Evolutionary conservation across 2,888 invertebrate genomes (phyloP).

Genomic region (Ctenicera cuprea): DNA sequence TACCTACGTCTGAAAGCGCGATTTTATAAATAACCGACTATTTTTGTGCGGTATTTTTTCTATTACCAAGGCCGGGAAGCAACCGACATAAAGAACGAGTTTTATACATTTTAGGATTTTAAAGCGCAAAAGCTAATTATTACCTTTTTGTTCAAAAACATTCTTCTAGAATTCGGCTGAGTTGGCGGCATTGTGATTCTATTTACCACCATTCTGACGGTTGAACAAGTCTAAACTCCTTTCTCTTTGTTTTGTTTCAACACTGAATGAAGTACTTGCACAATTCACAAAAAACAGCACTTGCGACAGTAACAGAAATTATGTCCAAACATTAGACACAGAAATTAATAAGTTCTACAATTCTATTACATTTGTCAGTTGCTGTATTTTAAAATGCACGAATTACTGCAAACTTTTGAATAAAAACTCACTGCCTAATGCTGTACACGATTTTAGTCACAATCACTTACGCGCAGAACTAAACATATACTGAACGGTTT

Average conservation of each 20-base stretch:
- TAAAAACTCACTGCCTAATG: too few relatives aligned
- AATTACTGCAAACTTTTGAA: too few relatives aligned
- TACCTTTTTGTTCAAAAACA: slow-evolving; percentile 69
- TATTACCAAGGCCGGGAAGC: slow-evolving; percentile 37
- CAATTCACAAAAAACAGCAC: slow-evolving; percentile 29
- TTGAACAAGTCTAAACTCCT: slow-evolving; percentile 27
- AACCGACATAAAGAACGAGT: background rate
- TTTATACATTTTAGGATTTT: slow-evolving; percentile 1
- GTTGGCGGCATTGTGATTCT: slow-evolving; percentile 69
- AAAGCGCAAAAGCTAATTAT: slow-evolving; percentile 29
- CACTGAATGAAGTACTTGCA: slow-evolving; percentile 12
- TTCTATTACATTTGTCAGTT: too few relatives aligned
- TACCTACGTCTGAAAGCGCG: slow-evolving; percentile 34
- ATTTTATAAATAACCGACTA: slow-evolving; percentile 37
- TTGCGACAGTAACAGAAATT: background rate
- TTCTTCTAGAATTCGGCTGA: slow-evolving; percentile 66
- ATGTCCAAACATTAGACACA: too few relatives aligned
- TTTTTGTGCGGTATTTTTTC: slow-evolving; percentile 32
- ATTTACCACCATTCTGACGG: slow-evolving; percentile 68
- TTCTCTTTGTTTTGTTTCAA: slow-evolving; percentile 20
- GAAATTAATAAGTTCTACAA: too few relatives aligned
- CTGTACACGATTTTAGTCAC: too few relatives aligned
- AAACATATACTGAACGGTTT: background rate
- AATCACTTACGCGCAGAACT: background rate
- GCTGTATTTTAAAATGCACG: too few relatives aligned